Evolutionary conservation across 2,113 vertebrate genomes (phyloP).

Genomic region (Conger conger): DNA sequence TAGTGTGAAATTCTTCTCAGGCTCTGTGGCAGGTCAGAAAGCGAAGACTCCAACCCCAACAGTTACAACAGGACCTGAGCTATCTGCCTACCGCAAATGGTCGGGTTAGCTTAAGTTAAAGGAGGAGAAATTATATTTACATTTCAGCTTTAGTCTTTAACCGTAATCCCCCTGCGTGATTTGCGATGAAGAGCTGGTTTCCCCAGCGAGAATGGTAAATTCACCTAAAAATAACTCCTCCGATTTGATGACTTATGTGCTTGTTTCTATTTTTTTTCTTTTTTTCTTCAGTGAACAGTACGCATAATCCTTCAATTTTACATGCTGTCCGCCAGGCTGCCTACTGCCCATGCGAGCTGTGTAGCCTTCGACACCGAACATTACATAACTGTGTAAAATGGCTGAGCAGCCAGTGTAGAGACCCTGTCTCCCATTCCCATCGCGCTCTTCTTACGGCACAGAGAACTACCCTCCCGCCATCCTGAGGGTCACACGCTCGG

Average conservation of each 20-base stretch:
- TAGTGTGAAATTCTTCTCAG: background rate
- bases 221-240: background rate
- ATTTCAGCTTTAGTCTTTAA: background rate
- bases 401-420: background rate
- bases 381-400: constrained; percentile 34
- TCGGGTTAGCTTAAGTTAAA: background rate
- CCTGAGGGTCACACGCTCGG: too few relatives aligned
- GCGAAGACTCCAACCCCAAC: too few relatives aligned
- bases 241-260: background rate
- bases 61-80: too few relatives aligned
- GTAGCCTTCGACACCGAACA: constrained; percentile 12
- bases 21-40: too few relatives aligned
- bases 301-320: constrained; percentile 30
- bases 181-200: background rate
- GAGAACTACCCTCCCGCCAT: background rate
- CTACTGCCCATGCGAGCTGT: background rate
- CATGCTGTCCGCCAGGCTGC: constrained; percentile 9
- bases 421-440: background rate
- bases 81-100: too few relatives aligned
- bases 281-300: background rate
- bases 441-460: background rate
- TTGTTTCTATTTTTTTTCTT: background rate
- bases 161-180: background rate
- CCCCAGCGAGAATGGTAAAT: background rate
- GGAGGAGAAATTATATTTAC: background rate